A percentile compares a stretch with the other conserved stretches of the same genome.
phyloP scores from a whole-genome alignment of 2,888 invertebrate species.

The Trachelus troglodyta region DNA sequence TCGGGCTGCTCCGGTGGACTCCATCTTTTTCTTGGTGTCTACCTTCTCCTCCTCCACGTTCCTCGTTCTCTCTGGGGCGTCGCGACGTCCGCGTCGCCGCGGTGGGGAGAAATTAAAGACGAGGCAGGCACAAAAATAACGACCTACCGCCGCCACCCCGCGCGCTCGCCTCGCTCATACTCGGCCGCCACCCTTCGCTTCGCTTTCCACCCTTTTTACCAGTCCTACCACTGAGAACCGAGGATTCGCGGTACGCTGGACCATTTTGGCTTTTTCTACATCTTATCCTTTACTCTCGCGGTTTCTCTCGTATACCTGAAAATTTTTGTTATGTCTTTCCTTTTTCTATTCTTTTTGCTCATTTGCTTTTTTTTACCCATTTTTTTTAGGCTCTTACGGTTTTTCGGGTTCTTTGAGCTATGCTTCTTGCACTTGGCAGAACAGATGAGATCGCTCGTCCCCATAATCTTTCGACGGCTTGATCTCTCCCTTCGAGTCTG shows the following conservation, averaged over 20 bases:
- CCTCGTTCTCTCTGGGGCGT: conserved; percentile 28
- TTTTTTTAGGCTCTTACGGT: conserved; percentile 16
- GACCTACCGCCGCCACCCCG: conserved; percentile 55
- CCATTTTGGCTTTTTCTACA: conserved; percentile 18
- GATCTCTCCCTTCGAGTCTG: conserved; percentile 23
- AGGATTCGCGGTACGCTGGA: conserved; percentile 19
- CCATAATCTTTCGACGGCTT: conserved; percentile 8
- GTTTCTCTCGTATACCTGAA: conserved; percentile 14
- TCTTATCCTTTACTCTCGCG: conserved; percentile 22
- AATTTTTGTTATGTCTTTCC: conserved; percentile 12
- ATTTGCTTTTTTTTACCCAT: neutral
- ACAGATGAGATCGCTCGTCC: neutral
- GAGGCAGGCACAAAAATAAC: conserved; percentile 67
- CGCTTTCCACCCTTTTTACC: conserved; percentile 19
- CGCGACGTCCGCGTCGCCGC: conserved; percentile 39
- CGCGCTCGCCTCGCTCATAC: conserved; percentile 16
- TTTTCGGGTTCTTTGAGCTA: conserved; percentile 22
- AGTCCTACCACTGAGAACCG: conserved; percentile 12
- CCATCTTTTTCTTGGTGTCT: neutral
- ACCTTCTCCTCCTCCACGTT: neutral
- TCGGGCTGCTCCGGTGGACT: neutral
- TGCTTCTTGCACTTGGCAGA: conserved; percentile 2
- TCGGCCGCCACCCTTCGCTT: conserved; percentile 17
- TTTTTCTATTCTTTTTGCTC: neutral
- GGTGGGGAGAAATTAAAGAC: conserved; percentile 65